phyloP scores from a whole-genome alignment of 2,797 vertebrate genomes.

The Spinus pinus region DNA sequence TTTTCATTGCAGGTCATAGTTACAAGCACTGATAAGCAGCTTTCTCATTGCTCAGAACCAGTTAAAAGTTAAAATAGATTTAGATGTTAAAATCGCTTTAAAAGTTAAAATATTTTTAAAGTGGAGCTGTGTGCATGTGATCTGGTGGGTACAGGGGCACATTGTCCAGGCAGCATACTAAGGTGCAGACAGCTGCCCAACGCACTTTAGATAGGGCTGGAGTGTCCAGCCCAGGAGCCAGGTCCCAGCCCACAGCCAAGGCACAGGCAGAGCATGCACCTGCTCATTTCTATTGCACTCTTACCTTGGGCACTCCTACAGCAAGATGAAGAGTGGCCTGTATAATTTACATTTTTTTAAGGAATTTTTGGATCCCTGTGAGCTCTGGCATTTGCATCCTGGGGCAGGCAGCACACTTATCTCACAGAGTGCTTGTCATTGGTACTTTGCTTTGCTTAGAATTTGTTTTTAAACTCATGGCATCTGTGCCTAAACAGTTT shows the following conservation, averaged over 20 bases:
- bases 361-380: background rate
- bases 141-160: rapidly evolving
- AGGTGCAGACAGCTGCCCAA: background rate
- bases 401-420: background rate
- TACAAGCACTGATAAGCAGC: background rate
- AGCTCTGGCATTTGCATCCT: background rate
- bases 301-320: background rate
- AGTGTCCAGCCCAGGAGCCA: background rate
- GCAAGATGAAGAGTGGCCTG: background rate
- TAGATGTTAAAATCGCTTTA: background rate
- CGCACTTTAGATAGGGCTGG: background rate
- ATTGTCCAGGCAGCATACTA: background rate
- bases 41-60: background rate
- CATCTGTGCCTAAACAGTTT: background rate
- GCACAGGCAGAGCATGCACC: background rate
- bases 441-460: background rate
- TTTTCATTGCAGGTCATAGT: background rate
- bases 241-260: background rate
- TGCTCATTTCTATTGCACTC: background rate
- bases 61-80: background rate
- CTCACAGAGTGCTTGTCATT: background rate
- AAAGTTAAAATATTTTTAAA: background rate
- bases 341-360: background rate
- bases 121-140: background rate
- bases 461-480: background rate